Percentiles rank a stretch among this genome's conserved stretches.
Evolutionary conservation across 2,113 vertebrate species (phyloP).

Genomic region (Sula dactylatra): DNA sequence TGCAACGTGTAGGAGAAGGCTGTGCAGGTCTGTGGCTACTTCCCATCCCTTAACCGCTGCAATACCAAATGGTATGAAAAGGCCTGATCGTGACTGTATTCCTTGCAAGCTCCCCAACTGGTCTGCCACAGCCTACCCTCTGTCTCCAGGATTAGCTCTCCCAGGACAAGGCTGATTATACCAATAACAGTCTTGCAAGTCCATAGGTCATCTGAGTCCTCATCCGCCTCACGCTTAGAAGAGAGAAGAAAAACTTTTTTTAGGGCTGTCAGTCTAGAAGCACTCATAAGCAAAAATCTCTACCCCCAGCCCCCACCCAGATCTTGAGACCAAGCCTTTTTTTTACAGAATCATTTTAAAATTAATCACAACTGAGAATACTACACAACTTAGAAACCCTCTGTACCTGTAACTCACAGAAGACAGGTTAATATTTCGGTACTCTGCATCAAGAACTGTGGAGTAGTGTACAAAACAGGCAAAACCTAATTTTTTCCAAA

Average conservation of each 20-base stretch:
- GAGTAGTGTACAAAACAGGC: neutral
- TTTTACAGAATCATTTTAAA: neutral
- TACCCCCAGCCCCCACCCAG: neutral
- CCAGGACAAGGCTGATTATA: neutral
- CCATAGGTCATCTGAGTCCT: neutral
- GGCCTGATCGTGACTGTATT: neutral
- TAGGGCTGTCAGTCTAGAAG: neutral
- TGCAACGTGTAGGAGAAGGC: neutral
- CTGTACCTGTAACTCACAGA: neutral
- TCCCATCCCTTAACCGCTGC: neutral
- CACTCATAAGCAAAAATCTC: neutral
- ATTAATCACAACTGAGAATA: neutral
- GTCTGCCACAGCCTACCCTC: neutral
- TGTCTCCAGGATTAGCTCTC: neutral
- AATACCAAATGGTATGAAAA: neutral
- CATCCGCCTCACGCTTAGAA: neutral
- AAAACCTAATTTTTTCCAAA: neutral
- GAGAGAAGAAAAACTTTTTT: neutral
- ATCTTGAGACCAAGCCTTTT: neutral
- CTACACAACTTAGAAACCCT: neutral
- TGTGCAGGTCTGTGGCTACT: neutral
- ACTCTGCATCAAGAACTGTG: neutral
- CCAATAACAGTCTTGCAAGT: neutral
- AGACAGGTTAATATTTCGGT: neutral
- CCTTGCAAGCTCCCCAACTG: neutral